These are phyloP conservation scores for Eutolmus rufibarbis DNA, from an alignment of 2,888 invertebrate species.

Conservation along the genomic window DNA sequence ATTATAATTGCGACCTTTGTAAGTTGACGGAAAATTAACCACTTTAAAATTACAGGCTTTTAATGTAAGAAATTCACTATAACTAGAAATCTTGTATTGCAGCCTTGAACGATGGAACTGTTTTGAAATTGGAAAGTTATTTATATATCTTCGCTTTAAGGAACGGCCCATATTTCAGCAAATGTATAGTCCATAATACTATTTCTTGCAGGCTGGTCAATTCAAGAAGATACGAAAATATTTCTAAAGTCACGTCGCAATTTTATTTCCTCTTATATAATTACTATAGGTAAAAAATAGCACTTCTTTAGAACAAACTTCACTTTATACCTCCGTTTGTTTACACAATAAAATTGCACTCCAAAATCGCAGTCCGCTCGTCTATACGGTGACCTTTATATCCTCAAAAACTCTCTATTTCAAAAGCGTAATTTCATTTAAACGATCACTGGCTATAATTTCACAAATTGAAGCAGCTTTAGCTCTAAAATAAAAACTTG, in stretches of 20 bases:
- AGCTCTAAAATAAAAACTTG: background rate
- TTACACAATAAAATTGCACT: background rate
- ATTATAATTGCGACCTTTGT: background rate
- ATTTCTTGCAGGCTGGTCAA: no score
- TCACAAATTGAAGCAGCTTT: background rate
- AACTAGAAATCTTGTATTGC: background rate
- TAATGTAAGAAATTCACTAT: background rate
- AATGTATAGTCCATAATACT: no score
- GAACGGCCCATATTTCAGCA: no score
- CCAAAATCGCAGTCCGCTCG: background rate
- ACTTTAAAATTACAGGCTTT: background rate
- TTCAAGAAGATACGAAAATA: no score
- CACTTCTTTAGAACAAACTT: background rate
- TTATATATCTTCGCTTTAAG: no score
- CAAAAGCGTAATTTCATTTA: background rate
- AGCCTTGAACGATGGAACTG: no score
- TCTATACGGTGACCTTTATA: background rate
- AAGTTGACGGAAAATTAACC: background rate
- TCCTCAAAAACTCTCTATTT: background rate
- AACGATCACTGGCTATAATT: background rate
- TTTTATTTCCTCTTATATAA: background rate
- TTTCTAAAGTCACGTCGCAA: no score
- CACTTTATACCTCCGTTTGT: background rate
- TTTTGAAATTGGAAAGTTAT: no score
- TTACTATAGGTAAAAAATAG: no score